Conservation (phyloP, 2,888 invertebrate genomes). For the Idaea straminata region DNA sequence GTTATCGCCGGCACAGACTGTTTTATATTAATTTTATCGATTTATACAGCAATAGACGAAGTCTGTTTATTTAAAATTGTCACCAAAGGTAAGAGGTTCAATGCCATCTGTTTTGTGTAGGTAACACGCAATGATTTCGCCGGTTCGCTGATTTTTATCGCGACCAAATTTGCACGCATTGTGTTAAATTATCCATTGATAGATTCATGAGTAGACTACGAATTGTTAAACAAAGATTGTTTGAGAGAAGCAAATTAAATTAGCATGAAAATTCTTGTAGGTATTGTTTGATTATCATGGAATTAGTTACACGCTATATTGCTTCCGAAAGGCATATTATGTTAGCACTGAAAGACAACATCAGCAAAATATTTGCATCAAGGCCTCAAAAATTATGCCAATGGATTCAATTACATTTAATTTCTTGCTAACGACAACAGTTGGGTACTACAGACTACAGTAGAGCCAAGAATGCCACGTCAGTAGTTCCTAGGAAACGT, state of each 20-base stretch:
- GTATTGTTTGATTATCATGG: not conserved
- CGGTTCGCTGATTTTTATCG: constrained; percentile 58
- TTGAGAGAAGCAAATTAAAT: constrained; percentile 19
- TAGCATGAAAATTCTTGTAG: constrained; percentile 13
- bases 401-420: constrained; percentile 2
- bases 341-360: not conserved
- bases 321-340: not conserved
- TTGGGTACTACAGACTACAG: constrained; percentile 8
- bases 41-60: constrained; percentile 43
- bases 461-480: constrained; percentile 26
- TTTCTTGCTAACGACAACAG: constrained; percentile 12
- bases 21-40: constrained; percentile 51
- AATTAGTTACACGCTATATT: not conserved
- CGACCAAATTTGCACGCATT: constrained; percentile 58
- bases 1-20: constrained; percentile 56
- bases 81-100: constrained; percentile 59
- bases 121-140: constrained; percentile 50
- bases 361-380: constrained; percentile 5
- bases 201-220: constrained; percentile 30
- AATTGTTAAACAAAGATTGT: constrained; percentile 31
- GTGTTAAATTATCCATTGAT: constrained; percentile 60
- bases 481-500: constrained; percentile 32
- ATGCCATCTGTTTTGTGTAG: constrained; percentile 56
- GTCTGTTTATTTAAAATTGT: constrained; percentile 40
- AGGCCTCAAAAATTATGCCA: constrained; percentile 6